Base-by-base conservation (phyloP, 2,797 vertebrate species). In the Emydoidea blandingii region DNA sequence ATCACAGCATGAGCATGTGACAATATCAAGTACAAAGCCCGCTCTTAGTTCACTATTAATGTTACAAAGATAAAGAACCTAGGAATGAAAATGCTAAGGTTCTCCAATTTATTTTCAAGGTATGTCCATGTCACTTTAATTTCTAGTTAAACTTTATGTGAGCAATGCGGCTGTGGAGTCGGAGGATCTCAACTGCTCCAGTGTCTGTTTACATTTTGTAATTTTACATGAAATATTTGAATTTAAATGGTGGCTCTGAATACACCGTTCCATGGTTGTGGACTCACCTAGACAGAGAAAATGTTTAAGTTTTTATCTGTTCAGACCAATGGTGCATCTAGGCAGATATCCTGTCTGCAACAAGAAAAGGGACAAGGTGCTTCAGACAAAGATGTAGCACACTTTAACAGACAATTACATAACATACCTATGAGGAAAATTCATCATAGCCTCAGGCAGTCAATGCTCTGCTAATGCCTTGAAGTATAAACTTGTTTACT, bases 391-490 rank as follows among this genome's bases (percentile, higher is more conserved):
- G 49, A 44, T 12, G 12, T 14, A 44, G 37, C n/a, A 49, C 8
- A 10, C 54, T 74, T 82, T 59, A 76, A 50, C 62, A 82, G 0
- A 0, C 12, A 6, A 37, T 72, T 89, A 79, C 44, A 6, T 3
- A 3, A 94, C 41, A 80, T 59, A 59, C 12, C 10, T 91, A 87
- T 0, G 16, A 49, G 74, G 74, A 54, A 80, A 37, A 68, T 41
- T 65, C 89, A 18, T 3, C 9, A 50, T 62, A 83, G 84, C 0
- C 0, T n/a, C 80, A 81, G 82, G 81, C 78, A 88, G 79, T 12
- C 0, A 0, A 56, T 41, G 53, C 31, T 34, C 59, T 65, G 59
- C 31, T 65, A 65, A 6, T 0, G 7, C 37, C 62, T 86, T 84
- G 1, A 25, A 4, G 19, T 11, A 59, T 21, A 41, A 83, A 83